phyloP scores from a whole-genome alignment of 2,113 vertebrate genomes.

The Ginglymostoma cirratum region DNA sequence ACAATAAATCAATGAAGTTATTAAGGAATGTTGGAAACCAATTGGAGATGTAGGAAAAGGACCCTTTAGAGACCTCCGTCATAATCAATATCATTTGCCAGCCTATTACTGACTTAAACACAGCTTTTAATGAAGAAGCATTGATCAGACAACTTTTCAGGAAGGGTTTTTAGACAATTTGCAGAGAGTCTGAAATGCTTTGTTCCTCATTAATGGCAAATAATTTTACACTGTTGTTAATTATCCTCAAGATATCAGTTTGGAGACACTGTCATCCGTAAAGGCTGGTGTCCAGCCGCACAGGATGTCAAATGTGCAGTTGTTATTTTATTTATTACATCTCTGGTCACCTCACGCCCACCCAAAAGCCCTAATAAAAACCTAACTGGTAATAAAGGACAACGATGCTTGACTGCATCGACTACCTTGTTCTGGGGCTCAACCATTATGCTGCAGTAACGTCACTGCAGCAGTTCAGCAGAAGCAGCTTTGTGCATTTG shows the following conservation, averaged over 20 bases:
- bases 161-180: neutral
- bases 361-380: neutral
- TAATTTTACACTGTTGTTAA: neutral
- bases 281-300: neutral
- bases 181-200: neutral
- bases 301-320: neutral
- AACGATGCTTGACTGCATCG: neutral
- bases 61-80: neutral
- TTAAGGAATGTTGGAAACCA: constrained; percentile 6
- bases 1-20: constrained; percentile 11
- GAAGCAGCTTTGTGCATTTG: neutral
- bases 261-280: no score
- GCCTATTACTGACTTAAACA: constrained; percentile 24
- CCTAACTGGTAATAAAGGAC: neutral
- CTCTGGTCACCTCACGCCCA: neutral
- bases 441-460: neutral
- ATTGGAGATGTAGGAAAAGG: neutral
- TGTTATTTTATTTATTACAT: neutral
- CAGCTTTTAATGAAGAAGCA: constrained; percentile 1
- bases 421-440: neutral
- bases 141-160: constrained; percentile 13
- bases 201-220: neutral
- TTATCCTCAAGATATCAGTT: neutral
- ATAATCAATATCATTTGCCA: constrained; percentile 4
- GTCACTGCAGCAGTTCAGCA: neutral